Conservation (phyloP, 2,888 invertebrate species). For the Aphrophora alni region DNA sequence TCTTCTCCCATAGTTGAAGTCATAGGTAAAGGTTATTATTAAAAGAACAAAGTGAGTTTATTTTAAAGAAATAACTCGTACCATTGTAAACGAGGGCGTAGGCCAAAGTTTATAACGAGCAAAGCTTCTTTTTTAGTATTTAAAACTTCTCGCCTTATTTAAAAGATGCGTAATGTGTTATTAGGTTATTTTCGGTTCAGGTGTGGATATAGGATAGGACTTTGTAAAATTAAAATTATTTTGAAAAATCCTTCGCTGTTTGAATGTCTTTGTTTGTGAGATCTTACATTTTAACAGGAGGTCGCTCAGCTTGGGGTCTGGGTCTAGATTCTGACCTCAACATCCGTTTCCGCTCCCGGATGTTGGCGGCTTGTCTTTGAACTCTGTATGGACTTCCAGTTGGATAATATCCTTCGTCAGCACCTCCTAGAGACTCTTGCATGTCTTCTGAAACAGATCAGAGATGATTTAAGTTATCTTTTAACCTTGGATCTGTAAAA, state of each 20-base stretch:
- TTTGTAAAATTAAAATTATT: neutral
- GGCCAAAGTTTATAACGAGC: too few species aligned
- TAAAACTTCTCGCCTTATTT: too few species aligned
- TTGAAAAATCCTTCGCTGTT: slow-evolving; percentile 34
- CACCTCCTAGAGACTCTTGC: slow-evolving; percentile 55
- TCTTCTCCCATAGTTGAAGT: too few species aligned
- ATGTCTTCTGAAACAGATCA: slow-evolving; percentile 43
- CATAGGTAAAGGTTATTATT: too few species aligned
- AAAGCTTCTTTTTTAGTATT: too few species aligned
- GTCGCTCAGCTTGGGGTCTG: slow-evolving; percentile 48
- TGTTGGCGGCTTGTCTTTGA: slow-evolving; percentile 93
- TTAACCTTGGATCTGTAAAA: too few species aligned
- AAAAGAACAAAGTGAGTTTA: too few species aligned
- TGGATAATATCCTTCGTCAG: slow-evolving; percentile 65
- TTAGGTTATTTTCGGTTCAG: slow-evolving; percentile 36
- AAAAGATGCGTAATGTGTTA: too few species aligned
- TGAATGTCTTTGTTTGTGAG: slow-evolving; percentile 23
- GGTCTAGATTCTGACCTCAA: slow-evolving; percentile 74
- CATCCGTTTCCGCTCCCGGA: slow-evolving; percentile 97
- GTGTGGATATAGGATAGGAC: slow-evolving; percentile 23
- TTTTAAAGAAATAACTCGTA: too few species aligned
- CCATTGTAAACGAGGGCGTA: too few species aligned
- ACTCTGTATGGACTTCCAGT: slow-evolving; percentile 78
- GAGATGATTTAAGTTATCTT: too few species aligned
- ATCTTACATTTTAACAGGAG: slow-evolving; percentile 56